Percentiles rank a stretch among this genome's conserved stretches.
Evolutionary conservation across 2,888 invertebrate genomes (phyloP).

Genomic region (Eristalis intricaria): DNA sequence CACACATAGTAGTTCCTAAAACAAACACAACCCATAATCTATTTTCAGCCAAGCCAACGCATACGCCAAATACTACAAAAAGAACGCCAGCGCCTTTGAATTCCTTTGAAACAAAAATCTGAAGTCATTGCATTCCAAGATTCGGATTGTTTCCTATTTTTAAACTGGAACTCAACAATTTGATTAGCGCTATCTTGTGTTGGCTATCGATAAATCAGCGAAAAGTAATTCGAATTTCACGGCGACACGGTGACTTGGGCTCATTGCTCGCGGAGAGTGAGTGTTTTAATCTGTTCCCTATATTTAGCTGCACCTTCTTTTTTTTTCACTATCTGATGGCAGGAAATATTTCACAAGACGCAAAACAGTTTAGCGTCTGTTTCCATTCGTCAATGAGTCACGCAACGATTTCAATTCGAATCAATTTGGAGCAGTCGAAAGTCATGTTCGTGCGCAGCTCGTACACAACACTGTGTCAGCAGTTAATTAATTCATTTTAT

Average conservation of each 20-base stretch:
- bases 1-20: no score
- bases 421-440: not conserved
- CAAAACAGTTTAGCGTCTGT: not conserved
- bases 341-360: not conserved
- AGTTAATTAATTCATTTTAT: not conserved
- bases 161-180: not conserved
- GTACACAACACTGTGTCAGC: not conserved
- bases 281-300: not conserved
- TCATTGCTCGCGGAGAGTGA: not conserved
- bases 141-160: not conserved
- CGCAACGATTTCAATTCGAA: not conserved
- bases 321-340: not conserved
- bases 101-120: not conserved
- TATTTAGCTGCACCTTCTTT: not conserved
- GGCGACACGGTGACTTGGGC: not conserved
- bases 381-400: not conserved
- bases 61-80: not conserved
- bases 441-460: not conserved
- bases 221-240: no score
- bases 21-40: not conserved
- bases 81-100: not conserved
- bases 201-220: not conserved
- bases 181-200: not conserved
- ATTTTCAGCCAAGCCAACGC: not conserved
- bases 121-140: not conserved